Conservation (phyloP, 2,113 vertebrate genomes). For the Crocuta crocuta region DNA sequence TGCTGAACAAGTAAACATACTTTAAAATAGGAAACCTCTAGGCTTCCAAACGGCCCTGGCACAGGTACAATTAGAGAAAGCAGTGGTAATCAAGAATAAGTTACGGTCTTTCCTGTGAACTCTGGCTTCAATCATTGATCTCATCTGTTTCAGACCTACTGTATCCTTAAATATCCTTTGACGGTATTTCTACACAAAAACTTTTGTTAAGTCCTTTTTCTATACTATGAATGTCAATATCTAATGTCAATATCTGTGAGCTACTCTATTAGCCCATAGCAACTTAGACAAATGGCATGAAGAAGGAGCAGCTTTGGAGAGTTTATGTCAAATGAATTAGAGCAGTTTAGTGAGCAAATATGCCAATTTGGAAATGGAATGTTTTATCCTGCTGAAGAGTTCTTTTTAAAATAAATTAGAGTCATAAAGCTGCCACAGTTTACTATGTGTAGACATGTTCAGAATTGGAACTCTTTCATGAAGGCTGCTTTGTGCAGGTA, state of each 20-base stretch:
- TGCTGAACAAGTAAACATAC: constrained; percentile 36
- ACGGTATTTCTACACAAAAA: constrained; percentile 67
- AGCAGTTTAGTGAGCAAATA: constrained; percentile 28
- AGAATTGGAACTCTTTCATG: background rate
- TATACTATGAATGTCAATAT: background rate
- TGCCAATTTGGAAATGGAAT: background rate
- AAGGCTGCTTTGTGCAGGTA: background rate
- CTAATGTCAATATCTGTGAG: constrained; percentile 11
- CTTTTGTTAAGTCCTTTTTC: constrained; percentile 72
- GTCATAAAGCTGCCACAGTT: background rate
- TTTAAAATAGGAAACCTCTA: constrained; percentile 73
- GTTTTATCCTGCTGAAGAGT: constrained; percentile 49
- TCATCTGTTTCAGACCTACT: constrained; percentile 37
- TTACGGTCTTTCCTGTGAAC: constrained; percentile 75
- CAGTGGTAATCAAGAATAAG: constrained; percentile 56
- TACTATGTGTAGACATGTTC: background rate
- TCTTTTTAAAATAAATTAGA: constrained; percentile 65
- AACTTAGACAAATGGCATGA: background rate
- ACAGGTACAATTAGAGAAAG: constrained; percentile 73
- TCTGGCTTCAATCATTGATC: constrained; percentile 71
- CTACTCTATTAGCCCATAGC: constrained; percentile 27
- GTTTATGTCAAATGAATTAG: constrained; percentile 7
- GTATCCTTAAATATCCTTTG: constrained; percentile 32
- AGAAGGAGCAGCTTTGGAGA: background rate
- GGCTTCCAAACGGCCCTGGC: constrained; percentile 71